phyloP scores from a whole-genome alignment of 2,797 vertebrate species.

The Fistularia commersonii region DNA sequence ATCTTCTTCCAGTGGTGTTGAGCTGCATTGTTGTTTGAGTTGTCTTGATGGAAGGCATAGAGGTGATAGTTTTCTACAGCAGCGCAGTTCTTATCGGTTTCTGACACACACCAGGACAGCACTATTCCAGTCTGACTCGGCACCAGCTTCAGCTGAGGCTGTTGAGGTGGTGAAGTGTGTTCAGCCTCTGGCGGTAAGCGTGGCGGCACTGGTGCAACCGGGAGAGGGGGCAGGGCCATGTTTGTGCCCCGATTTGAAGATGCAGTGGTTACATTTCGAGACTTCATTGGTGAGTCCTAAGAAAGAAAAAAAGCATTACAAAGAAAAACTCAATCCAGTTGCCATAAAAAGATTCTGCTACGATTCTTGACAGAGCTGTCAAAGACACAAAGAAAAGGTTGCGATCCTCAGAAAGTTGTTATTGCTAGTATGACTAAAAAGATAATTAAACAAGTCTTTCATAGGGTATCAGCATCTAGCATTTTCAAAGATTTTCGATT shows the following conservation, averaged over 20 bases:
- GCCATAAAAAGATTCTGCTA: too few species aligned
- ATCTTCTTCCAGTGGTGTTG: slow-evolving; percentile 98
- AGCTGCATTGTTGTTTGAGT: slow-evolving; percentile 61
- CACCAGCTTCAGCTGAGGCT: slow-evolving; percentile 95
- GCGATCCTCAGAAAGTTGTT: too few species aligned
- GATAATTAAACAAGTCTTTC: too few species aligned
- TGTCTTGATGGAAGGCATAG: slow-evolving; percentile 93
- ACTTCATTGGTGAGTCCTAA: slow-evolving; percentile 68
- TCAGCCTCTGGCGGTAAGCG: slow-evolving; percentile 88
- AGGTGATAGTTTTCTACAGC: slow-evolving; percentile 96
- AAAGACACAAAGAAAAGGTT: too few species aligned
- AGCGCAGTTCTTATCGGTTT: slow-evolving; percentile 90
- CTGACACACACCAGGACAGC: slow-evolving; percentile 93
- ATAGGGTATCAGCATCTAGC: too few species aligned
- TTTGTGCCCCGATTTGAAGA: slow-evolving; percentile 30
- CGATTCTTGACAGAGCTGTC: too few species aligned
- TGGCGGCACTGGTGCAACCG: slow-evolving; percentile 80
- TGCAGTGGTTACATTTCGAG: slow-evolving; percentile 45
- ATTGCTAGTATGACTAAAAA: too few species aligned
- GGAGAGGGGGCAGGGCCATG: slow-evolving; percentile 73
- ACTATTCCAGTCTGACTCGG: slow-evolving; percentile 97
- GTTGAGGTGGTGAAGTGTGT: slow-evolving; percentile 87
- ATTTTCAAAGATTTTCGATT: too few species aligned
- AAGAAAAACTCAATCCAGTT: too few species aligned
- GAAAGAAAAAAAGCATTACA: slow-evolving; percentile 8